A percentile compares a stretch with the other conserved stretches of the same genome.
Evolutionary conservation across 2,113 vertebrate species (phyloP).

Genomic region (Tragelaphus strepsiceros): DNA sequence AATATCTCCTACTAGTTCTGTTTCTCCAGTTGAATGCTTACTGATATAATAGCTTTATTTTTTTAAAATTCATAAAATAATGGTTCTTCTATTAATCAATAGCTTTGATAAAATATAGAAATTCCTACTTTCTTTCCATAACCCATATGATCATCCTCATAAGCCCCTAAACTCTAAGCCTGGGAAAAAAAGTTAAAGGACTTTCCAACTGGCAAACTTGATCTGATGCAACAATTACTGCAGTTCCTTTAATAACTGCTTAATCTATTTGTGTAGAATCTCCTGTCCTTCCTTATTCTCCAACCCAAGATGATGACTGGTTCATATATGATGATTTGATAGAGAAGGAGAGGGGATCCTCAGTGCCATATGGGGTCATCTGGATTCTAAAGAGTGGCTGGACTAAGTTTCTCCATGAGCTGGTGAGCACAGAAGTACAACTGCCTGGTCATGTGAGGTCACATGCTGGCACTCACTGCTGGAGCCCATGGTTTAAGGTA

Average conservation of each 20-base stretch:
- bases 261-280: not conserved
- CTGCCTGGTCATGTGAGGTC: not conserved
- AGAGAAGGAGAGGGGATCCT: not conserved
- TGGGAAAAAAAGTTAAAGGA: not conserved
- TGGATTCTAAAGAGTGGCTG: not conserved
- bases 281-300: not conserved
- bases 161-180: not conserved
- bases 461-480: not conserved
- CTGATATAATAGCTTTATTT: not conserved
- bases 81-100: not conserved
- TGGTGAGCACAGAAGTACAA: not conserved
- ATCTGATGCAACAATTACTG: not conserved
- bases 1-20: not conserved
- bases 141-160: not conserved
- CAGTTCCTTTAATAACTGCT: not conserved
- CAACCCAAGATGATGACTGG: not conserved
- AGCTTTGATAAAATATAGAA: not conserved
- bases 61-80: slow-evolving; percentile 1
- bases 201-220: not conserved
- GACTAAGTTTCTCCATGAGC: not conserved
- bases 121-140: not conserved
- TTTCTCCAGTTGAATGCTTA: not conserved
- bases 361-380: not conserved
- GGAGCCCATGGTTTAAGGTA: not conserved
- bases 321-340: not conserved